Evolutionary conservation across 1,140 invertebrate genomes (phyloP).

Genomic region (Aricia agestis): DNA sequence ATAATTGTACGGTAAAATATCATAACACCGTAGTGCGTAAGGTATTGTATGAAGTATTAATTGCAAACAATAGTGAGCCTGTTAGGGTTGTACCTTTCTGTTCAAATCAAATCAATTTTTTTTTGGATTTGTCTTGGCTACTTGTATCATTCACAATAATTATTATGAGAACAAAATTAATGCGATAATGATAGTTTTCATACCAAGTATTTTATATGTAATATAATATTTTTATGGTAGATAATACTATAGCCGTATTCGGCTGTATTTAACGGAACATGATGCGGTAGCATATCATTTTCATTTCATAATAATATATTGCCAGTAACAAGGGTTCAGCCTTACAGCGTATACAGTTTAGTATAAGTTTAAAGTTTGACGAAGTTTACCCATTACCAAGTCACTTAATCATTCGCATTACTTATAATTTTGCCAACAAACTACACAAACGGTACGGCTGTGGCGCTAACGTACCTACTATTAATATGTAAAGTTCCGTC

Average conservation of each 20-base stretch:
- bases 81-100: too few species aligned
- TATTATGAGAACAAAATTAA: too few species aligned
- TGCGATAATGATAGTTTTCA: too few species aligned
- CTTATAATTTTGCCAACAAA: conserved; percentile 30
- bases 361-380: conserved; percentile 41
- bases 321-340: conserved; percentile 20
- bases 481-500: not conserved
- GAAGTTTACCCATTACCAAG: conserved; percentile 65
- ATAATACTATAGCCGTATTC: not conserved
- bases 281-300: not conserved
- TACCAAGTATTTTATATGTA: too few species aligned
- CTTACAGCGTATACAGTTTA: conserved; percentile 24
- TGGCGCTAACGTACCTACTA: not conserved
- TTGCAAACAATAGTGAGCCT: too few species aligned
- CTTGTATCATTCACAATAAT: too few species aligned
- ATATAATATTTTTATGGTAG: too few species aligned
- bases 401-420: conserved; percentile 61
- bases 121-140: too few species aligned
- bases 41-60: too few species aligned
- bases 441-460: not conserved
- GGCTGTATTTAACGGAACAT: not conserved
- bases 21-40: too few species aligned
- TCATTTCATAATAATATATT: conserved; percentile 27
- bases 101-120: too few species aligned
- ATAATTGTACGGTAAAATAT: too few species aligned